Evolutionary conservation across 2,113 vertebrate species (phyloP), one percentile per base, ranked within the genome.

Genomic region (Clarias gariepinus): DNA sequence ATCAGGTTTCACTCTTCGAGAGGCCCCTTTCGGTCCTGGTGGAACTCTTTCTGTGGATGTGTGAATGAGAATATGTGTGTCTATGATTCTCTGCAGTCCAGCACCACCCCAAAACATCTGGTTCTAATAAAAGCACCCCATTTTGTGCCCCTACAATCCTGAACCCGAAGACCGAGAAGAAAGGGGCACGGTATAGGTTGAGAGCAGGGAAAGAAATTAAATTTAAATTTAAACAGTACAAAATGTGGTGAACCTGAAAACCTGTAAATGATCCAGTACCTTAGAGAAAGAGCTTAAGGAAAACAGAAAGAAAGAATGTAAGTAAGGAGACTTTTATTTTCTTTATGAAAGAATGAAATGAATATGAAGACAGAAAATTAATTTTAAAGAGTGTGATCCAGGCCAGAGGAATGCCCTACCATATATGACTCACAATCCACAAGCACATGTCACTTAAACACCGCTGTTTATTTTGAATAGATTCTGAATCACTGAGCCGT

Each of bases 71-170:
- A 19, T 36, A 28, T 85, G 55, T 10, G n/a, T 33, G 89, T 91
- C 83, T 86, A 88, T 33, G 30, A 86, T 92, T 74, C 90, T 91
- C 88, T 89, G 88, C 85, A 81, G 82, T 30, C 73, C 87, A 88
- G 91, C 91, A 92, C 93, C 94, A 92, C 94, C 94, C 94, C 90
- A 86, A 90, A 92, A 92, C 87, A 93, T 94, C 94, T 95, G 95
- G 88, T 94, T 95, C 91, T 94, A 94, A 95, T 95, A 94, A 95
- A 93, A 90, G 87, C 92, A 90, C 91, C 91, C 91, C 78, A 91
- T 92, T 86, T 84, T 30, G 53, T 83, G 76, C 82, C 73, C 80
- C 55, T 58, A 28, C 82, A 57, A 57, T 25, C 18, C 41, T 57
- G 55, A 33, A 28, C 58, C 84, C 77, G 21, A n/a, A 77, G 74